These are phyloP conservation scores for Montipora capitata DNA, from an alignment of 92 coral and sea anemone genomes.

Conservation along the genomic window DNA sequence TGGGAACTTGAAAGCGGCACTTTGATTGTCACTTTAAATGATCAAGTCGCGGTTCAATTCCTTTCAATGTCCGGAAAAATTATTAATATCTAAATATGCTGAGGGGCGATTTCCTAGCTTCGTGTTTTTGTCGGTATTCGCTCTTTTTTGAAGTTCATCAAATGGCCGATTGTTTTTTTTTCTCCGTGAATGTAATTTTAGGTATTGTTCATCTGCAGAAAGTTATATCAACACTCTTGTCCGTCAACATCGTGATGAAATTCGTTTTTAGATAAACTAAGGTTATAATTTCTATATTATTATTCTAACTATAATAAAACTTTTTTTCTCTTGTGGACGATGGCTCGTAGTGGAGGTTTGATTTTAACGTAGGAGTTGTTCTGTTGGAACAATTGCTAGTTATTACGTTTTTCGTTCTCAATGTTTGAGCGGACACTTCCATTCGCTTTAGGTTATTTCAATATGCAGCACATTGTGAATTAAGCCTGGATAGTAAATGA, in stretches of 20 bases:
- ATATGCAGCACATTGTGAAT: too few relatives aligned
- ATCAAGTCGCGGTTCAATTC: slow-evolving; percentile 19
- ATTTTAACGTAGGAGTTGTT: neutral
- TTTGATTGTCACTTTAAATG: slow-evolving; percentile 3
- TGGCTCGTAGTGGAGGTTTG: neutral
- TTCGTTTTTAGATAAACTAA: too few relatives aligned
- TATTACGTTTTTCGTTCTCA: neutral
- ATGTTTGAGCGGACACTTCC: too few relatives aligned
- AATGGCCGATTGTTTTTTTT: slow-evolving; percentile 14
- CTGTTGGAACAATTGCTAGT: neutral
- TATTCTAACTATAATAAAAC: too few relatives aligned
- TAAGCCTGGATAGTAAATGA: too few relatives aligned
- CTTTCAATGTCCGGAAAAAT: slow-evolving; percentile 28
- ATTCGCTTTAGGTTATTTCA: too few relatives aligned
- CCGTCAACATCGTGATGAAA: neutral
- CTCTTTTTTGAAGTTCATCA: slow-evolving; percentile 18
- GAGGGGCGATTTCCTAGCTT: slow-evolving; percentile 3
- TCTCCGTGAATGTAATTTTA: neutral
- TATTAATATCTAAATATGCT: slow-evolving; percentile 13
- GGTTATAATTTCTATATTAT: too few relatives aligned
- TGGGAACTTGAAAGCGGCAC: slow-evolving; percentile 35
- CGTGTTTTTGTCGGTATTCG: slow-evolving; percentile 48
- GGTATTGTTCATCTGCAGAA: neutral
- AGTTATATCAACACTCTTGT: slow-evolving; percentile 16
- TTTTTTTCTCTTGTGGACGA: neutral